Evolutionary conservation across 2,888 invertebrate genomes (phyloP), one percentile per base, ranked within the genome.

Genomic region (Harpagoxenus sublaevis): DNA sequence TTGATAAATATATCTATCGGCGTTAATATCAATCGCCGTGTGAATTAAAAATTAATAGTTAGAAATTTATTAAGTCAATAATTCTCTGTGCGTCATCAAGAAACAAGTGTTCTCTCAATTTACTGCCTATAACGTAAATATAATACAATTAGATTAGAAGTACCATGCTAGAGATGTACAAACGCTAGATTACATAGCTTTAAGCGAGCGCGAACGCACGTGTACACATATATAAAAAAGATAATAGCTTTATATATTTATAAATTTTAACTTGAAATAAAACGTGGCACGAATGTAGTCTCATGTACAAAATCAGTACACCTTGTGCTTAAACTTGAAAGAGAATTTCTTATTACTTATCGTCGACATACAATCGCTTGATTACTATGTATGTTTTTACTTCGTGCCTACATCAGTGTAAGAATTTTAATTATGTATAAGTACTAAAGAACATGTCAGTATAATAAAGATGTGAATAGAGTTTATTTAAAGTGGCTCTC

Each of bases 211-310:
- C 39, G 75, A 85, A 87, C 79, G 66, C 74, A 48, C 48, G 83
- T 91, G 87, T 89, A 86, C 65, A 87, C 89, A 85, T 84, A 84
- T 65, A 82, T 60, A 85, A 84, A 68, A 68, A 68, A 68, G 31
- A 87, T 68, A 65, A 65, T 89, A 91, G 89, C 82, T 91, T 91
- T 91, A 89, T 89, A 88, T 87, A 88, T 88, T 85, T 89, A 90
- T 88, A 85, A 84, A 90, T 79, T 39, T 60, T 39, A 78, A 23
- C 31, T 70, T 55, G 70, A n/a, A 45, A 65, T 15, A 35, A 53
- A 63, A 55, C n/a, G 31, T 1, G 55, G 42, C 70, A 78, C 35
- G 70, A 78, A 39, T 70, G 45, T 55, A 55, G 53, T 78, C 28
- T 23, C n/a, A 39, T 28, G 60, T 73, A 73, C 39, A 73, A 60